Evolutionary conservation across 2,113 vertebrate genomes (phyloP), one percentile per base, ranked within the genome.

Genomic region (Gila orcuttii): DNA sequence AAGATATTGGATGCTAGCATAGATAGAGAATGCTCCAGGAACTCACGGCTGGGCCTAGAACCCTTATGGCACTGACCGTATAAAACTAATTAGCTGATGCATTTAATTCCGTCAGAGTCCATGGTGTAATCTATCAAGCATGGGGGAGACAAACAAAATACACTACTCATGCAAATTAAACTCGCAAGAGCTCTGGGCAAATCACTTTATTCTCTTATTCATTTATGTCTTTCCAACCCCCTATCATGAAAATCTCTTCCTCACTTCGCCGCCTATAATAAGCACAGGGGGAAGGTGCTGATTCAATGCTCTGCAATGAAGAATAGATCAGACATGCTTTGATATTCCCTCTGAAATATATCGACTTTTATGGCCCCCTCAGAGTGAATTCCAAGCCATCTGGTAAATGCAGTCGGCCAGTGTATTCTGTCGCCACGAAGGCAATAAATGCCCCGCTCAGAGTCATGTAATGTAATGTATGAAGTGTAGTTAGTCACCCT

Each of bases 61-160:
- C 17, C 28, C 84, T 86, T 86, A 82, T 86, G 85, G 85, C 86
- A 91, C 89, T 93, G 91, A 92, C 88, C 79, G 84, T 88, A 84
- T 79, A 90, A 93, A 94, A 93, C 91, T 93, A 95, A 95, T 94
- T 93, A 94, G 91, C 89, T 93, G 93, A 95, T 94, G 92, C 89
- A 92, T 91, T 94, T 91, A 88, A 92, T 93, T 93, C 91, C 91
- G 90, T 95, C 92, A 92, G 79, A 84, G 86, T 92, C 88, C 84
- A 39, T 85, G 85, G 91, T 91, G 86, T 90, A 91, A 95, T 95
- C 88, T 87, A 94, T 95, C 92, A 92, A 79, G 87, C 75, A 87
- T 76, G 57, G 71, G 79, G 85, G 87, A 86, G 89, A 91, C 86
- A 93, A 92, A 93, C 89, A 94, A 93, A 94, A 93, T 92, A 89